Evolutionary conservation across 2,113 vertebrate species (phyloP).

Genomic region (Gallinago media): DNA sequence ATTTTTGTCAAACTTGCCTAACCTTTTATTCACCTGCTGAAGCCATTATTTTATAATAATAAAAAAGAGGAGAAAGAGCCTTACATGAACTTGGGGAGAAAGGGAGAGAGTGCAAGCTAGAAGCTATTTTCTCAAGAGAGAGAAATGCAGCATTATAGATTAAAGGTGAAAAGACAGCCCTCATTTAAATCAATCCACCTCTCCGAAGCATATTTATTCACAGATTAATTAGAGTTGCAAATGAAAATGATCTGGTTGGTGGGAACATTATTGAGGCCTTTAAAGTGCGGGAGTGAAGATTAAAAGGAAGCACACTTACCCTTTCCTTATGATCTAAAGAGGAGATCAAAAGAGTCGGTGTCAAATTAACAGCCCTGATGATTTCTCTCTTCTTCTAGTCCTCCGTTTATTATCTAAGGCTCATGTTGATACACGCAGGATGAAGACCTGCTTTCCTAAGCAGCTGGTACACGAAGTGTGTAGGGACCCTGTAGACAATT

Average conservation of each 20-base stretch:
- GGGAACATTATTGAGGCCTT: constrained; percentile 81
- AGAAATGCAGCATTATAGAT: constrained; percentile 81
- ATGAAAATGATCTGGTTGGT: constrained; percentile 86
- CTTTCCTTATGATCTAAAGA: constrained; percentile 76
- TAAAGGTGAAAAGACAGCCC: constrained; percentile 84
- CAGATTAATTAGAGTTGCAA: constrained; percentile 87
- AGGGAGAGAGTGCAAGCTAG: constrained; percentile 74
- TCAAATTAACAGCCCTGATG: constrained; percentile 78
- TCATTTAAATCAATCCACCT: constrained; percentile 85
- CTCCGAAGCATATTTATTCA: constrained; percentile 84
- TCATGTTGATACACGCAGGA: constrained; percentile 36
- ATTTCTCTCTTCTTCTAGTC: constrained; percentile 65
- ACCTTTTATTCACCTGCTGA: constrained; percentile 85
- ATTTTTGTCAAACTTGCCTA: constrained; percentile 85
- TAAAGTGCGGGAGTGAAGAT: constrained; percentile 83
- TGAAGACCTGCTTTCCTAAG: constrained; percentile 11
- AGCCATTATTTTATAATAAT: constrained; percentile 84
- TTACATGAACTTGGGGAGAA: constrained; percentile 69
- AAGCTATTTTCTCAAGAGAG: constrained; percentile 82
- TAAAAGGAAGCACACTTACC: constrained; percentile 82
- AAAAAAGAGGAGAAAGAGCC: constrained; percentile 76
- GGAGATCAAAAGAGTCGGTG: constrained; percentile 80
- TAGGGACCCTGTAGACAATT: background rate
- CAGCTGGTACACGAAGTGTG: background rate
- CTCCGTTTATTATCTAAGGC: constrained; percentile 61